Conservation (phyloP, 2,888 invertebrate genomes). For the Nymphalis urticae region DNA sequence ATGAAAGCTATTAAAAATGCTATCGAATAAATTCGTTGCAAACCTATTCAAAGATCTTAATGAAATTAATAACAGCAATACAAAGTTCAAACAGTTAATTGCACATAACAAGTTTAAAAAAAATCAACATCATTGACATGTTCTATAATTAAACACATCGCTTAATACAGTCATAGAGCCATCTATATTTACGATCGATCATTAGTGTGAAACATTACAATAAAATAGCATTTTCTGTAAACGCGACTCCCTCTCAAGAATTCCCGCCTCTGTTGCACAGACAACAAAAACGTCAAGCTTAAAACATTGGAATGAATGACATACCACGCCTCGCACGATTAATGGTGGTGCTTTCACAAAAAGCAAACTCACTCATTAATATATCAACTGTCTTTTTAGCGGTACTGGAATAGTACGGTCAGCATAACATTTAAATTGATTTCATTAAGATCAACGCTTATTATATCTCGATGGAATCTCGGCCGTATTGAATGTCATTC, state of each 20-base stretch:
- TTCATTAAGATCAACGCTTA: slow-evolving; percentile 30
- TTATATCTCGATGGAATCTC: slow-evolving; percentile 18
- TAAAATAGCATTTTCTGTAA: slow-evolving; percentile 22
- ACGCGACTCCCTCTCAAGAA: slow-evolving; percentile 51
- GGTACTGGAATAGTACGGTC: slow-evolving; percentile 62
- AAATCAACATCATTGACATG: background rate
- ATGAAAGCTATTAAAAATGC: too few species aligned
- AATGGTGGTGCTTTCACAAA: slow-evolving; percentile 76
- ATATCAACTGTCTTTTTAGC: slow-evolving; percentile 81
- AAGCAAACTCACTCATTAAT: slow-evolving; percentile 80
- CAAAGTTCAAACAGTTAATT: background rate
- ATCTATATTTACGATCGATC: slow-evolving; percentile 4
- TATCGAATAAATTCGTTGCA: too few species aligned
- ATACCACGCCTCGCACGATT: slow-evolving; percentile 79
- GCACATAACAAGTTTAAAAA: background rate
- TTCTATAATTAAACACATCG: background rate
- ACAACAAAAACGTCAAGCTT: slow-evolving; percentile 78
- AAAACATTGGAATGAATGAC: slow-evolving; percentile 82
- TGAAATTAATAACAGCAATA: too few species aligned
- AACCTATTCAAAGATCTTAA: too few species aligned
- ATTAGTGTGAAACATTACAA: slow-evolving; percentile 6
- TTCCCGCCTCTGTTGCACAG: slow-evolving; percentile 62
- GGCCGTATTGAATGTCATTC: background rate
- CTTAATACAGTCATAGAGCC: background rate
- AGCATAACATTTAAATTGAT: slow-evolving; percentile 47